A percentile compares a stretch with the other conserved stretches of the same genome.
Conservation (phyloP, 2,888 invertebrate species). For the Mellilla xanthometata region DNA sequence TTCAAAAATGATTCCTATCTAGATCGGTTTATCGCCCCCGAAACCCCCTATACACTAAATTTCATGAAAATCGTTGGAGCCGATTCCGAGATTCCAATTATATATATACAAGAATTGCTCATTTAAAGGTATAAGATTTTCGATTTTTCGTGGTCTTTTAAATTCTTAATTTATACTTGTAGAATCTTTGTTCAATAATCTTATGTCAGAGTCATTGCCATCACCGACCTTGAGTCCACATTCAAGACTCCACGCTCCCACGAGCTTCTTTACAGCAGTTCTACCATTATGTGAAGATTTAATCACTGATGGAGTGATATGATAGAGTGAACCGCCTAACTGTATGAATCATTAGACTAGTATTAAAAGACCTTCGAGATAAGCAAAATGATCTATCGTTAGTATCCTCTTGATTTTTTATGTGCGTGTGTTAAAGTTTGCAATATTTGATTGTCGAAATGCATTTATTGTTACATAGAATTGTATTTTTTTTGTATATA, state of each 20-base stretch:
- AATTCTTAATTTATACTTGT: no score
- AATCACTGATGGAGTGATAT: conserved; percentile 43
- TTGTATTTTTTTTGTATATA: no score
- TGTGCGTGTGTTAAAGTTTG: conserved; percentile 10
- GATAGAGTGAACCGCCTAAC: conserved; percentile 28
- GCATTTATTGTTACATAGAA: no score
- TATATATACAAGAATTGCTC: no score
- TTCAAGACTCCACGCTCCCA: conserved; percentile 59
- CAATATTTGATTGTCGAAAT: no score
- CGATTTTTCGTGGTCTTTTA: no score
- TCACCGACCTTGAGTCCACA: conserved; percentile 56
- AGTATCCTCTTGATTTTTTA: conserved; percentile 13
- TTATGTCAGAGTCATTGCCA: conserved; percentile 36
- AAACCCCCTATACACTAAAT: no score
- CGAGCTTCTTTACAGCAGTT: conserved; percentile 46
- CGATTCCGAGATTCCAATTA: no score
- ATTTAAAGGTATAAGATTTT: no score
- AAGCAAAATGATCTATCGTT: conserved; percentile 12
- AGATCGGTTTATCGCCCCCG: no score
- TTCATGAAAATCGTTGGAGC: no score
- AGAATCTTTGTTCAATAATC: neutral
- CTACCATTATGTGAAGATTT: conserved; percentile 31
- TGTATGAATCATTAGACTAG: conserved; percentile 26
- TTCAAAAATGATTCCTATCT: no score
- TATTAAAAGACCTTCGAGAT: conserved; percentile 26